Conservation (phyloP, 2,888 invertebrate species). For the Cabera pusaria region DNA sequence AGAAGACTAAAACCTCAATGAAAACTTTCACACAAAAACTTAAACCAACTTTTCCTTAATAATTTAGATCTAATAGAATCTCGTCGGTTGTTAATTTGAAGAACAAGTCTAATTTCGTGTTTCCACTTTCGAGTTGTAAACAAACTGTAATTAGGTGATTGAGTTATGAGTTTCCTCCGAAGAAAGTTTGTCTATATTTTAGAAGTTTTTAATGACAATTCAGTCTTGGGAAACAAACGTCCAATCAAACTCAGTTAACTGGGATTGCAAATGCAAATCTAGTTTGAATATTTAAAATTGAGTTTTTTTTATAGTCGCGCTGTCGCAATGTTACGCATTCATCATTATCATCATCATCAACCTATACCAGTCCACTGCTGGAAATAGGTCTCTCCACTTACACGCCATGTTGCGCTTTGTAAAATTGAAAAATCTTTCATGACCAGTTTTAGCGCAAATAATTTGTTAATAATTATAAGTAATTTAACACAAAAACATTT, state of each 20-base stretch:
- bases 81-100: slow-evolving; percentile 24
- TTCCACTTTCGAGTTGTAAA: slow-evolving; percentile 53
- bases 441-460: no score
- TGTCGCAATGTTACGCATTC: no score
- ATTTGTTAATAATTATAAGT: no score
- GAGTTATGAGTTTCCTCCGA: slow-evolving; percentile 65
- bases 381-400: no score
- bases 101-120: slow-evolving; percentile 50
- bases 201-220: slow-evolving; percentile 24
- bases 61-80: slow-evolving; percentile 6
- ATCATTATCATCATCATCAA: no score
- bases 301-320: no score
- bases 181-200: slow-evolving; percentile 36
- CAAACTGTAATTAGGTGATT: slow-evolving; percentile 70
- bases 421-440: no score
- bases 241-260: slow-evolving; percentile 7
- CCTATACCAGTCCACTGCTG: no score
- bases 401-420: no score
- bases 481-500: no score
- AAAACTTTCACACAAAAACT: no score
- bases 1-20: no score
- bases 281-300: not conserved
- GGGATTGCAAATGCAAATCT: slow-evolving; percentile 4
- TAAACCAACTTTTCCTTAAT: not conserved
- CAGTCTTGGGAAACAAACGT: slow-evolving; percentile 14